Conservation (phyloP, 2,113 vertebrate species). For the Peromyscus maniculatus region DNA sequence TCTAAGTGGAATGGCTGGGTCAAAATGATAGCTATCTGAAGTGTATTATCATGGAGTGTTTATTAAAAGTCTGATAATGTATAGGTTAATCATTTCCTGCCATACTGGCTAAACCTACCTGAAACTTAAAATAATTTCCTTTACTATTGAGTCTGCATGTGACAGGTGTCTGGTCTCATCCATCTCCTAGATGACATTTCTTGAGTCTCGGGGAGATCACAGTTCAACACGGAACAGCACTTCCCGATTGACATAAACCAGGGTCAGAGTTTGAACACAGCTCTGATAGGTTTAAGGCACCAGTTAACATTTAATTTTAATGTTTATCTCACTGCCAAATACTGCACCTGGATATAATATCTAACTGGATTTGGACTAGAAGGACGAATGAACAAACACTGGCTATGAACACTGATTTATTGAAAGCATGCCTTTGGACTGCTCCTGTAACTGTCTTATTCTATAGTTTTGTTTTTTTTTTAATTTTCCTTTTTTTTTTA, state of each 20-base stretch:
- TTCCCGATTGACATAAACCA: conserved; percentile 38
- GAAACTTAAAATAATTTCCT: neutral
- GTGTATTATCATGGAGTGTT: neutral
- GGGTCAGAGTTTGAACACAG: conserved; percentile 60
- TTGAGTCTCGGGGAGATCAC: conserved; percentile 19
- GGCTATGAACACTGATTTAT: conserved; percentile 41
- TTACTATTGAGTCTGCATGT: neutral
- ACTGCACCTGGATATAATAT: conserved; percentile 72
- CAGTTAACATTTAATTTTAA: conserved; percentile 75
- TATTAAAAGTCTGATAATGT: neutral
- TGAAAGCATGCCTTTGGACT: conserved; percentile 28
- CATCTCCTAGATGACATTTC: neutral
- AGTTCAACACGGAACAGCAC: neutral
- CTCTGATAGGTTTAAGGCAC: conserved; percentile 54
- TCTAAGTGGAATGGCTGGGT: conserved; percentile 13
- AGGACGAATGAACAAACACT: conserved; percentile 58
- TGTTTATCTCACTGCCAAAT: conserved; percentile 65
- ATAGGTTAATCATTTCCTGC: neutral
- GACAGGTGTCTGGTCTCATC: neutral
- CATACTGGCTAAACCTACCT: conserved; percentile 16
- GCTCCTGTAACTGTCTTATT: neutral
- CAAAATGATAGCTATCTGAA: conserved; percentile 13
- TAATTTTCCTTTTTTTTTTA: neutral
- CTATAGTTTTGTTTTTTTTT: neutral
- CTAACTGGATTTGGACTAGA: conserved; percentile 71